Conservation (phyloP, 2,888 invertebrate species). For the Protodeltote pygarga region DNA sequence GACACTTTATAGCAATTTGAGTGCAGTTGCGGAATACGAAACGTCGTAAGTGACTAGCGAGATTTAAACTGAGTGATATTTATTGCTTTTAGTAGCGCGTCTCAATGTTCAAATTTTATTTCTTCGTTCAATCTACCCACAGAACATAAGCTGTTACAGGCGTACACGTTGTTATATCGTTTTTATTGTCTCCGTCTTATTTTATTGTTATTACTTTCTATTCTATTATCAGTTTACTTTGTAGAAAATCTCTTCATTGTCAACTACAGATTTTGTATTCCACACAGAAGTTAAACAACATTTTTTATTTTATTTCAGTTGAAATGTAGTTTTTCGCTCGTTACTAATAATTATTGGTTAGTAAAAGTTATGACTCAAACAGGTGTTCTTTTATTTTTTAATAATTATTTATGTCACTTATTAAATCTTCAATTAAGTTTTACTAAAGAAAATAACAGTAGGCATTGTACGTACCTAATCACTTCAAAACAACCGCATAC, state of each 20-base stretch:
- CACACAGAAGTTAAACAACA: neutral
- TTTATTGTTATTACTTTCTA: slow-evolving; percentile 11
- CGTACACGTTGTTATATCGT: neutral
- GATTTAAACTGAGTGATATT: slow-evolving; percentile 8
- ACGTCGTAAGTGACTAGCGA: neutral
- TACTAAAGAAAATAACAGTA: slow-evolving; percentile 6
- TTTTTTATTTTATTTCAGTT: neutral
- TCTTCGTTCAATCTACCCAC: slow-evolving; percentile 1
- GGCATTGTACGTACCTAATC: slow-evolving; percentile 49
- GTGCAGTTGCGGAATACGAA: neutral
- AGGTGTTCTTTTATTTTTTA: slow-evolving; percentile 24
- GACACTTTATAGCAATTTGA: neutral
- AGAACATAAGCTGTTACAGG: no score
- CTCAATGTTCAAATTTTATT: slow-evolving; percentile 11
- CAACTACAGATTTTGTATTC: neutral
- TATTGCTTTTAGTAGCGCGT: slow-evolving; percentile 5
- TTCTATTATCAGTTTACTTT: neutral
- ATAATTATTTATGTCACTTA: neutral
- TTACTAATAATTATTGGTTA: neutral
- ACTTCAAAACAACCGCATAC: slow-evolving; percentile 63
- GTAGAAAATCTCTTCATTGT: neutral
- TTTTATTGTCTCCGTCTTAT: slow-evolving; percentile 1
- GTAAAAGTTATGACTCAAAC: slow-evolving; percentile 20
- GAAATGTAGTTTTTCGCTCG: neutral
- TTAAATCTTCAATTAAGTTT: neutral